These are phyloP conservation scores for Myrmecophaga tridactyla DNA, from an alignment of 2,113 vertebrate species.

Conservation along the genomic window DNA sequence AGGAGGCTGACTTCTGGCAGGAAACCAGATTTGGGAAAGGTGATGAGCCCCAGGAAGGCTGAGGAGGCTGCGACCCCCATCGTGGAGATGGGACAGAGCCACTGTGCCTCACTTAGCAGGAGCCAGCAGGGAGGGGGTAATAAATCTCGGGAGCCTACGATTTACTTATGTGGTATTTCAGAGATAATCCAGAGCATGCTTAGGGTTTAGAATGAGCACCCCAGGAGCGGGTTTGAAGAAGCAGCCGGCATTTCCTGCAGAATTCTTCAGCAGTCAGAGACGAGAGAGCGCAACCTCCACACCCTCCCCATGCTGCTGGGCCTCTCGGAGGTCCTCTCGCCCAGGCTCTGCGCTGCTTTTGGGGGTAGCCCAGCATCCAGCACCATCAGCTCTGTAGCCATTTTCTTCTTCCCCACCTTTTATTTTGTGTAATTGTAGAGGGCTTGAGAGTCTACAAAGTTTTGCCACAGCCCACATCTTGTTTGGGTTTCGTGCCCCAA, in stretches of 20 bases:
- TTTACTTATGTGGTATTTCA: neutral
- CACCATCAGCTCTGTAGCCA: neutral
- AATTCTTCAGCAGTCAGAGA: neutral
- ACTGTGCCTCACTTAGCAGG: neutral
- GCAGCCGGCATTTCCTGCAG: neutral
- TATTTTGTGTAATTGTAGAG: neutral
- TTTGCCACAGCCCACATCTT: neutral
- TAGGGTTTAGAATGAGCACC: neutral
- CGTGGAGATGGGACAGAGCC: neutral
- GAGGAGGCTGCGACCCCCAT: neutral
- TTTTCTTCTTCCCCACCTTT: neutral
- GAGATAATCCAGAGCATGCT: neutral
- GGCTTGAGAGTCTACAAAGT: neutral
- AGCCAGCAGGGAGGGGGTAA: neutral
- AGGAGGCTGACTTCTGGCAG: no score
- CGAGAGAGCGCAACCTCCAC: neutral
- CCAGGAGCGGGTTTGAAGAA: neutral
- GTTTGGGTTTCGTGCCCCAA: neutral
- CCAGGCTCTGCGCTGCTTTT: neutral
- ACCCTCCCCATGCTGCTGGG: rapidly evolving
- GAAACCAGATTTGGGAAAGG: no score
- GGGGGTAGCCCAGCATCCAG: neutral
- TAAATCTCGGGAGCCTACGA: neutral
- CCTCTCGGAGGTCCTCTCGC: neutral
- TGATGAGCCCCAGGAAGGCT: neutral